A percentile compares a stretch with the other conserved stretches of the same genome.
These are phyloP conservation scores for Microctonus brassicae DNA, from an alignment of 2,888 invertebrate genomes.

Conservation along the genomic window DNA sequence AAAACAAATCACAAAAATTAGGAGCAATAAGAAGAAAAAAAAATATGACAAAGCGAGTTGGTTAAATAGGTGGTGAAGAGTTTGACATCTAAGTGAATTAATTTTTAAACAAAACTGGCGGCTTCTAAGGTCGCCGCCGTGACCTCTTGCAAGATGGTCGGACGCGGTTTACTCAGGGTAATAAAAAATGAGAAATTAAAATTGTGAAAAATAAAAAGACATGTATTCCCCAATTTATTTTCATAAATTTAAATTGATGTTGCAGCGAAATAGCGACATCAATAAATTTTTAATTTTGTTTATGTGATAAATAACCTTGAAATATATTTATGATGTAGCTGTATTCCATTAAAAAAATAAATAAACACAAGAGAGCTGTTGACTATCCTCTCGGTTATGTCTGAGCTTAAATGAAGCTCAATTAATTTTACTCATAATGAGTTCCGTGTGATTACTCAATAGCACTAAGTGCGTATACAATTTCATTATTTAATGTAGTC, in stretches of 20 bases:
- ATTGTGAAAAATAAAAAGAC: not conserved
- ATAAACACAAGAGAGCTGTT: not conserved
- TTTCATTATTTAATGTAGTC: conserved; percentile 7
- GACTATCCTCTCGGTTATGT: not conserved
- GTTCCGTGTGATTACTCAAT: conserved; percentile 37
- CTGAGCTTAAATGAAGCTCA: conserved; percentile 48
- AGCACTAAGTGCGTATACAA: conserved; percentile 39
- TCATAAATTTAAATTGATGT: not conserved
- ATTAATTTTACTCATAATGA: conserved; percentile 50
- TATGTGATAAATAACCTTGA: conserved; percentile 27
- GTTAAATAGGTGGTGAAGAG: conserved; percentile 10
- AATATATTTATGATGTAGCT: not conserved
- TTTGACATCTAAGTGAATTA: conserved; percentile 34
- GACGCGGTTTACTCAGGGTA: conserved; percentile 66
- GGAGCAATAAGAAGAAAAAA: not conserved
- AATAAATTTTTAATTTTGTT: conserved; percentile 9
- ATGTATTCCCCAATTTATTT: not conserved
- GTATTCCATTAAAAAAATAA: conserved; percentile 32
- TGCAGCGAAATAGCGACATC: not conserved
- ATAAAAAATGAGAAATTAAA: conserved; percentile 40
- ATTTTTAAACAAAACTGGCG: conserved; percentile 62
- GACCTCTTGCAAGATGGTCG: conserved; percentile 67
- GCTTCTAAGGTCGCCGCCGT: conserved; percentile 64
- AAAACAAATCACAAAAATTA: not conserved
- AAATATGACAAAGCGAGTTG: not conserved